Base-by-base conservation (phyloP, 2,888 invertebrate genomes). In the Lissonota sp. region DNA sequence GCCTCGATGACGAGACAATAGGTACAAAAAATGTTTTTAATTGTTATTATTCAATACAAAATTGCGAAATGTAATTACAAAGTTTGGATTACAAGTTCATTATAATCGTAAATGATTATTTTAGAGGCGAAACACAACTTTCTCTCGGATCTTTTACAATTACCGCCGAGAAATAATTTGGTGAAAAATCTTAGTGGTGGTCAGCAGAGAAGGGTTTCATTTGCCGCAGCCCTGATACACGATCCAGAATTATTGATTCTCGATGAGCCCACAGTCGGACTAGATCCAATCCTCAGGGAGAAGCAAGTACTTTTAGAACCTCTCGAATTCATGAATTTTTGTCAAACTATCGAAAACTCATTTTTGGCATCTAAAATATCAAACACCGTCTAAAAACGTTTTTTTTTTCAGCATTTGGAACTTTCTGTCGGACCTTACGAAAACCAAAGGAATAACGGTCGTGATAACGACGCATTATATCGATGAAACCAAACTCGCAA, bases 391-490 rank as follows among this genome's bases (percentile, higher is more conserved):
- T 40, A 6, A 57, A 51, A 12, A 44, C 12, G 4, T 12, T 58
- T 79, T 84, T 86, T n/a, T 77, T 91, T 93, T 62, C 92, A 98
- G 98, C 89, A 98, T 98, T 88, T 98, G 98, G 98, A 95, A 96
- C 81, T 96, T 97, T 92, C 93, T 98, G 72, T 94, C 96, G 4
- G 95, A 96, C 80, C 93, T 97, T 73, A 95, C 97, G 0, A 93
- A 94, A 82, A 94, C 94, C 85, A 94, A 95, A 58, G 95, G 96
- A 44, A 95, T 96, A 79, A 96, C 98, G 6, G 96, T 98, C 70
- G 96, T 98, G 78, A 97, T 98, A 76, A 98, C 98, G 0, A 98
- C 98, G 10, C 98, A 98, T 93, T 98, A 98, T 90, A 98, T 98
- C 79, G 98, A 98, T 91, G 98, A 98, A 93, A 96, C 98, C 3